Evolutionary conservation across 2,888 invertebrate species (phyloP).

Genomic region (Polyploca ridens): DNA sequence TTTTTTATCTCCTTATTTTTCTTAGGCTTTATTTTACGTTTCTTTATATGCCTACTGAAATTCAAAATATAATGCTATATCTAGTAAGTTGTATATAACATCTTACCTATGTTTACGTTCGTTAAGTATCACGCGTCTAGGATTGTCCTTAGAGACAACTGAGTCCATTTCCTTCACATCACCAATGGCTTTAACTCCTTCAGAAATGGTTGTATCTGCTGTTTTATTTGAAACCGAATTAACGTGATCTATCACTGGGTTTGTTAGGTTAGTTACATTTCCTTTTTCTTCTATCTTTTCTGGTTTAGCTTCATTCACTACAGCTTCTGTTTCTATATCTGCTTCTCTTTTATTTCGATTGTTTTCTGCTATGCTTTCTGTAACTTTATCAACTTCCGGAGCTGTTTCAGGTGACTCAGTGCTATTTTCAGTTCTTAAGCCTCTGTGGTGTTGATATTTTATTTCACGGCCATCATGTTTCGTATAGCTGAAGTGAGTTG

Average conservation of each 20-base stretch:
- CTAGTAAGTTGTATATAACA: not conserved
- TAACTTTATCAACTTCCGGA: not conserved
- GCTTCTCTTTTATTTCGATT: not conserved
- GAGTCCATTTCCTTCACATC: not conserved
- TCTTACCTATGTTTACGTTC: not conserved
- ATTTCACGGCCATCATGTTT: constrained; percentile 27
- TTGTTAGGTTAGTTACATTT: not conserved
- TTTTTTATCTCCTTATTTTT: no score
- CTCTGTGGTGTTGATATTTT: constrained; percentile 12
- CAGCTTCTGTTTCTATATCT: not conserved
- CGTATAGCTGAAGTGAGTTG: constrained; percentile 45
- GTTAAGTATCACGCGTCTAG: not conserved
- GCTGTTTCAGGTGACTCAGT: constrained; percentile 18
- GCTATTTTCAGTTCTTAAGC: constrained; percentile 24
- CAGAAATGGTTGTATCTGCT: not conserved
- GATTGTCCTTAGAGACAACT: not conserved
- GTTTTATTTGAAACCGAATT: not conserved
- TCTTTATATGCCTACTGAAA: not conserved
- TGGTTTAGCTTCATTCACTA: not conserved
- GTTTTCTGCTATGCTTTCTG: not conserved
- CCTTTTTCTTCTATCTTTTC: not conserved
- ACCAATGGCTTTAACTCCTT: not conserved
- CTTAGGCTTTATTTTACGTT: no score
- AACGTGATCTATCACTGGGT: not conserved
- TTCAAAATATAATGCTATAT: not conserved